These are phyloP conservation scores for Drosophila seguyi DNA, from an alignment of 1,140 invertebrate species.

Conservation along the genomic window DNA sequence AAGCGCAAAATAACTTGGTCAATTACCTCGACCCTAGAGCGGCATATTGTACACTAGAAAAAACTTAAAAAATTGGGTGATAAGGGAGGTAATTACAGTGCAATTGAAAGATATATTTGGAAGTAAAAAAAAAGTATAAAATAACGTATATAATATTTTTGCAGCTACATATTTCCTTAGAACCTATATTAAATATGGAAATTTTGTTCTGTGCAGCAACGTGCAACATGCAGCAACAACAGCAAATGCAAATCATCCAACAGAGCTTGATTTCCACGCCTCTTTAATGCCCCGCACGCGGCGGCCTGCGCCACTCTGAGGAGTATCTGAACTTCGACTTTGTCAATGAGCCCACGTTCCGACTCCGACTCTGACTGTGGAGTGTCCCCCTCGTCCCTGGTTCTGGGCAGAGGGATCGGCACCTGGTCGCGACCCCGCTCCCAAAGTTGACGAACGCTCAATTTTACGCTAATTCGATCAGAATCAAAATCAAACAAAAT, in stretches of 20 bases:
- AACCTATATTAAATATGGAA: neutral
- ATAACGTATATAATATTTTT: no score
- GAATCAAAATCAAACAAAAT: slow-evolving; percentile 81
- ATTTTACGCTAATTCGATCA: slow-evolving; percentile 82
- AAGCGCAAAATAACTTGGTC: slow-evolving; percentile 79
- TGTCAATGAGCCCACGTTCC: slow-evolving; percentile 71
- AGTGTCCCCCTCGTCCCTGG: neutral
- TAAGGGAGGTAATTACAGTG: neutral
- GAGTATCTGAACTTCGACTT: slow-evolving; percentile 64
- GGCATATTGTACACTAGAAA: neutral
- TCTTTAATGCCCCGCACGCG: slow-evolving; percentile 69
- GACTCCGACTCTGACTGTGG: neutral
- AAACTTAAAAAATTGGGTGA: neutral
- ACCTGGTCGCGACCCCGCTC: slow-evolving; percentile 44
- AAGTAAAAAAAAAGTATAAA: no score
- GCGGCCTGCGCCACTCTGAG: slow-evolving; percentile 52
- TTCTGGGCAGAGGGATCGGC: slow-evolving; percentile 15
- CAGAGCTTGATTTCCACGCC: slow-evolving; percentile 52
- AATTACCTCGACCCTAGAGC: slow-evolving; percentile 52
- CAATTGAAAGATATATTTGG: neutral
- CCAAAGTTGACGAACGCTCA: slow-evolving; percentile 71
- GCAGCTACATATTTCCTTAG: no score
- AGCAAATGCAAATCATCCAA: slow-evolving; percentile 60
- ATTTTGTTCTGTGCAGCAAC: slow-evolving; percentile 6
- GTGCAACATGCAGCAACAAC: slow-evolving; percentile 13